Conservation (phyloP, 2,113 vertebrate genomes). For the Trogon surrucura region DNA sequence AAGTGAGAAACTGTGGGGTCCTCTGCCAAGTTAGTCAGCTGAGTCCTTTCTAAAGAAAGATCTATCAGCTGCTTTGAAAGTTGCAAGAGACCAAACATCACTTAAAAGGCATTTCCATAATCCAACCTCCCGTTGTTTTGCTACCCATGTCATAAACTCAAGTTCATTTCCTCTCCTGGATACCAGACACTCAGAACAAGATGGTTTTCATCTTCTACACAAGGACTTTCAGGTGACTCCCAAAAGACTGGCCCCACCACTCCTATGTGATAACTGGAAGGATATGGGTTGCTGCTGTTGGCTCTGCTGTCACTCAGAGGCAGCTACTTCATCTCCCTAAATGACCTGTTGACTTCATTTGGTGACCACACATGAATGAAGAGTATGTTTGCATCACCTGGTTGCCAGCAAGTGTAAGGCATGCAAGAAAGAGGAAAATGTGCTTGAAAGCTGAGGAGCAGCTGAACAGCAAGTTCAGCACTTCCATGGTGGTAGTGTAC, state of each 20-base stretch:
- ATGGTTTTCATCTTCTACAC: constrained; percentile 17
- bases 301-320: neutral
- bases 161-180: constrained; percentile 40
- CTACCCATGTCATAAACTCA: neutral
- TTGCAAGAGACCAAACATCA: neutral
- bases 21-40: neutral
- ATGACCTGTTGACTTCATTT: neutral
- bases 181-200: constrained; percentile 27
- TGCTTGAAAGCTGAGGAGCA: neutral
- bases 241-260: neutral
- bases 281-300: neutral
- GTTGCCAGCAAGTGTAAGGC: neutral
- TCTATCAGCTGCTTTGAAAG: neutral
- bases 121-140: neutral
- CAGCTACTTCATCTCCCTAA: neutral
- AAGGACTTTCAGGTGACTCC: neutral
- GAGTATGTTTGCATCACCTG: neutral
- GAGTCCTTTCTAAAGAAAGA: neutral
- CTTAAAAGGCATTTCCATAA: constrained; percentile 29
- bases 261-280: neutral
- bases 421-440: neutral
- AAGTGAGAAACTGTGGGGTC: neutral
- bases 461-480: neutral
- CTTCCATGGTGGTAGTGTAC: neutral
- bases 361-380: neutral